Conservation (phyloP, 2,113 vertebrate genomes). For the Psephotus haematonotus region DNA sequence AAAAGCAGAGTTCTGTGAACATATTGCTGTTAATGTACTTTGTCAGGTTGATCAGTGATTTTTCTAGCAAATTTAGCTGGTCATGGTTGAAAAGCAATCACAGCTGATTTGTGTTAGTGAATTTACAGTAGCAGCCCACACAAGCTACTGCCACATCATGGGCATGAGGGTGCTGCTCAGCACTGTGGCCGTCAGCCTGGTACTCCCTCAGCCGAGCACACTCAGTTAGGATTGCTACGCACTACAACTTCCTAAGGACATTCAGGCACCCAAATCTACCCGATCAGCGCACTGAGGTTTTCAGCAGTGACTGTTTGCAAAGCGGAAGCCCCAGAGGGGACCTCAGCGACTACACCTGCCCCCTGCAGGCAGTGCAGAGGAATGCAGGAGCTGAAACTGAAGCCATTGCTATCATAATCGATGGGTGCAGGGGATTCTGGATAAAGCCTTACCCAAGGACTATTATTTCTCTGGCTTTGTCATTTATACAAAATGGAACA, state of each 20-base stretch:
- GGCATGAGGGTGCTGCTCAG: background rate
- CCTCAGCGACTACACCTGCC: background rate
- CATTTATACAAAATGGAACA: background rate
- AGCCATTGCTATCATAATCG: fast-evolving
- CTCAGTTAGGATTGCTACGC: background rate
- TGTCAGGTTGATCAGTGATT: background rate
- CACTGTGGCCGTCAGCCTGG: background rate
- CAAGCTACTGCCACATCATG: background rate
- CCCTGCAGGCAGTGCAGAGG: background rate
- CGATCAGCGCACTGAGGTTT: background rate
- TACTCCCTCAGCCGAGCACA: background rate
- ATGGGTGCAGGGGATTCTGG: background rate
- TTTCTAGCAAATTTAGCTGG: background rate
- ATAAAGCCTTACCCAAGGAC: background rate
- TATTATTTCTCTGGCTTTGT: background rate
- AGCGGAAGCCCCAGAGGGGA: background rate
- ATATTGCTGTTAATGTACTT: background rate
- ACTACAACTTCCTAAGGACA: background rate
- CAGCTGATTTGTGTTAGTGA: background rate
- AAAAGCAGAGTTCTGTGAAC: background rate
- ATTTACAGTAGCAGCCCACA: background rate
- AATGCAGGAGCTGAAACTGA: background rate
- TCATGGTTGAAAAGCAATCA: background rate
- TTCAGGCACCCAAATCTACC: background rate
- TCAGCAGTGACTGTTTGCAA: background rate